A percentile compares a stretch with the other conserved stretches of the same genome.
phyloP scores from a whole-genome alignment of 2,113 vertebrate genomes.

The Mellivora capensis region DNA sequence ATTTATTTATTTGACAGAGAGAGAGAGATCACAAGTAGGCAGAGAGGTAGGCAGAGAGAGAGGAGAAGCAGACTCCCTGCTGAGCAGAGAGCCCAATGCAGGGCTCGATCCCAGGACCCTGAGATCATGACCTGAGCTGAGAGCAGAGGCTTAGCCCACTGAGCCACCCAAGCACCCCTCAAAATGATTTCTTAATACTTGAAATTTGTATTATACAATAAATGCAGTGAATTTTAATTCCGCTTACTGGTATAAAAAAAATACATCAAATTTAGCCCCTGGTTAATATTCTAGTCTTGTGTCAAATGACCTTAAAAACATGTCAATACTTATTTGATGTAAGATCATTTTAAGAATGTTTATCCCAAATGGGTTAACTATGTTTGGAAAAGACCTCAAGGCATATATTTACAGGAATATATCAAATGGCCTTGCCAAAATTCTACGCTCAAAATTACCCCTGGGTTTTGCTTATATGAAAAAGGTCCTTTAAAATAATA shows the following conservation, averaged over 20 bases:
- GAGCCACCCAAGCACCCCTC: not conserved
- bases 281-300: conserved; percentile 72
- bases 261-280: conserved; percentile 73
- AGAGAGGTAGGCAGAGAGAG: too few species aligned
- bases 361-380: conserved; percentile 71
- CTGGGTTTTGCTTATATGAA: conserved; percentile 34
- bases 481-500: conserved; percentile 58
- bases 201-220: conserved; percentile 59
- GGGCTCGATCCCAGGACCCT: too few species aligned
- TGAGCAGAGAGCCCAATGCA: too few species aligned
- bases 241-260: conserved; percentile 57
- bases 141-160: too few species aligned
- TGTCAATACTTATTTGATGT: conserved; percentile 77
- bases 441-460: conserved; percentile 53
- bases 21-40: too few species aligned
- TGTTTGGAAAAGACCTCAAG: conserved; percentile 63
- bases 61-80: too few species aligned
- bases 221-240: conserved; percentile 69
- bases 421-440: conserved; percentile 59
- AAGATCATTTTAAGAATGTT: conserved; percentile 76
- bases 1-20: too few species aligned
- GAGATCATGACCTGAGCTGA: too few species aligned
- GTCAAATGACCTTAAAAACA: conserved; percentile 79
- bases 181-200: conserved; percentile 26
- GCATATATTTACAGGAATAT: conserved; percentile 58